A percentile compares a stretch with the other conserved stretches of the same genome.
Evolutionary conservation across 2,888 invertebrate genomes (phyloP).

Genomic region (Drosophila parthenogenetica): DNA sequence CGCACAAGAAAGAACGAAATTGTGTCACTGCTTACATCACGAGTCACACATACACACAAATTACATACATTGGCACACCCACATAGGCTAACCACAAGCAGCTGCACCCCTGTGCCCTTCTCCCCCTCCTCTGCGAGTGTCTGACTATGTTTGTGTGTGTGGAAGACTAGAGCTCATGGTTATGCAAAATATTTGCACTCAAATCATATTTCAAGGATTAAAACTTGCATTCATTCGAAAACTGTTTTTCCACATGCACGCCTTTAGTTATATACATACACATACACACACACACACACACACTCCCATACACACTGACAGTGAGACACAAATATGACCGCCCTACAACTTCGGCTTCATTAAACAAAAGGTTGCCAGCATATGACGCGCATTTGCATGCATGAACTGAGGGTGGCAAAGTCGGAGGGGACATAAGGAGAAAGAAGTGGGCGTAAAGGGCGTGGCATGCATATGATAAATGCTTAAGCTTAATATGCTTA

Average conservation of each 20-base stretch:
- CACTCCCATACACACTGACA: constrained; percentile 2
- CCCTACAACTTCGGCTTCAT: constrained; percentile 74
- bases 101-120: constrained; percentile 22
- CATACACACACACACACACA: constrained; percentile 3
- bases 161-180: constrained; percentile 71
- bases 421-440: background rate
- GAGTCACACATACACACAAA: constrained; percentile 38
- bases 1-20: constrained; percentile 54
- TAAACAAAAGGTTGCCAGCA: constrained; percentile 70
- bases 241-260: constrained; percentile 78
- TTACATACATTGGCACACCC: constrained; percentile 26
- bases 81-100: constrained; percentile 47
- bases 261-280: constrained; percentile 29
- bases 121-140: background rate
- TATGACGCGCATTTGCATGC: constrained; percentile 59
- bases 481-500: constrained; percentile 67
- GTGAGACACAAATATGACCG: constrained; percentile 26
- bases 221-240: constrained; percentile 78
- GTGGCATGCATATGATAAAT: constrained; percentile 41
- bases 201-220: constrained; percentile 81
- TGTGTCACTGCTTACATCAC: constrained; percentile 70
- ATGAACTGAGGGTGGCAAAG: constrained; percentile 31
- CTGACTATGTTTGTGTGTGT: background rate
- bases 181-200: constrained; percentile 81
- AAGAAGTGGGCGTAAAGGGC: background rate